Base-by-base conservation (phyloP, 2,113 vertebrate genomes). In the Lepus timidus region DNA sequence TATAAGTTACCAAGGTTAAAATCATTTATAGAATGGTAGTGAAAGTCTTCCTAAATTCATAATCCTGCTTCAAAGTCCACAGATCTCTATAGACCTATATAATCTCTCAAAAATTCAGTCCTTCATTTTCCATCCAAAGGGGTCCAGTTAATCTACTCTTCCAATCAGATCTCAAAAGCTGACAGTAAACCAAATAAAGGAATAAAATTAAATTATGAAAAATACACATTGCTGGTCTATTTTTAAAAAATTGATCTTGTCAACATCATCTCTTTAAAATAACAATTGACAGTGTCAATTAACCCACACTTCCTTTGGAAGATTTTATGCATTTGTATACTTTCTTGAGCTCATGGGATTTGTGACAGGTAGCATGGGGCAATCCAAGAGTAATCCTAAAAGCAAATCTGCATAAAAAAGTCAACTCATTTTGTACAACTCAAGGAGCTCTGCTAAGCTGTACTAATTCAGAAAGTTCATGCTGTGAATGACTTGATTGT, bases 391-490 rank as follows among this genome's bases (percentile, higher is more conserved):
- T 88, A 93, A 73, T 65, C 49, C 67, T 52, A 85, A 75, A 92
- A 67, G 29, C n/a, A 80, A 85, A 76, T 2, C 36, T 68, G 31
- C 11, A 85, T 91, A 36, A 36, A 88, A 74, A 93, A 81, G 52
- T 65, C 61, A 70, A 58, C 25, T 75, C 61, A 65, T 58, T 85
- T 76, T 91, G 76, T 25, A 7, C 33, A 55, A 88, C 25, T 29
- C n/a, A 31, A 39, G 3, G 64, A 68, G 17, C 4, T 79, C 82
- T 64, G 62, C 39, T 91, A 73, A 75, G 3, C 20, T 70, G 2
- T 79, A 36, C 44, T 88, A 76, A 91, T 71, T 93, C 52, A 36
- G 91, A 81, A 85, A 85, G 31, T 22, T 88, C 10, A 79, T 95
- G 36, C 44, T 67, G 4, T 36, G 61, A 67, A 62, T 82, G 23